Evolutionary conservation across 1,140 invertebrate species (phyloP), one percentile per base, ranked within the genome.

Genomic region (Orchestia grillus): DNA sequence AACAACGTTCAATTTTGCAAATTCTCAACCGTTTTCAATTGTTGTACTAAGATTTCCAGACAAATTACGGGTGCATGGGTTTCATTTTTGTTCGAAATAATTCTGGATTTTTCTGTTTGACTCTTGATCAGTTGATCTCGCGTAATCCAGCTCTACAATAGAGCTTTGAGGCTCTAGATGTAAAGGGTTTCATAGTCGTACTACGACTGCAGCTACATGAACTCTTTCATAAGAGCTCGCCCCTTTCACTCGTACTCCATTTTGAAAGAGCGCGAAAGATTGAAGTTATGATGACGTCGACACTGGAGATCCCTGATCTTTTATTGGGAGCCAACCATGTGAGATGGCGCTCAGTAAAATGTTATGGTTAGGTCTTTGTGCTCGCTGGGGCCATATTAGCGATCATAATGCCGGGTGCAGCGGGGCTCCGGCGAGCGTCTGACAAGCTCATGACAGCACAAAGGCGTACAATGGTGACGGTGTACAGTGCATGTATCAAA

Each of bases 341-440:
- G 92, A 94, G 92, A 45, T 45, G 36, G 43, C 47, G 41, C 19
- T 6, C 92, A 94, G 44, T 44, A 47, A 94, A 94, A 94, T 94
- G 44, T 94, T 94, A 94, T 94, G 92, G 40, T 94, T 94, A 40
- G 44, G 6, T 44, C 44, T 45, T 94, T 94, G 92, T 94, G 40
- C 44, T 94, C 47, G 44, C 44, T 94, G 3, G 23, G 44, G 92
- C 92, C 92, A 94, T 94, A 94, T 94, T 94, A 94, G 92, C 92
- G 6, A 44, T 11, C 43, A 94, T 94, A 45, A 94, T 44, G 44
- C 92, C 36, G 8, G n/a, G n/a, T 90, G 88, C 28, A 90, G 43
- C 88, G 41, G 43, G 41, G 88, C 36, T 41, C 88, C 4, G 88
- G 41, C 28, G 41, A 90, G 88, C 88, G 88, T 41, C 42, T 41